Conservation (phyloP, 2,888 invertebrate species). For the Hartigia nigra region DNA sequence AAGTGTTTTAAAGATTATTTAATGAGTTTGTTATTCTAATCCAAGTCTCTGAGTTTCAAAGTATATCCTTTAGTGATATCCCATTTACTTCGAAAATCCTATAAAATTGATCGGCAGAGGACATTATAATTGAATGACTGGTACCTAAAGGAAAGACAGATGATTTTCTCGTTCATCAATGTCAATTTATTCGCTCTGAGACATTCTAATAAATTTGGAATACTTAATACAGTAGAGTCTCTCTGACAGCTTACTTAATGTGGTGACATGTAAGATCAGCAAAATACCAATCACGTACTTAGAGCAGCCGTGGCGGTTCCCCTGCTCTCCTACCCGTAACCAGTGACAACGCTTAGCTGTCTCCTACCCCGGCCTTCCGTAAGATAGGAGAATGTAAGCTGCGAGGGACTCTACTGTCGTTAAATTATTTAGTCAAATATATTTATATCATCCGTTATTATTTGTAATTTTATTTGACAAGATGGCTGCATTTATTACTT, state of each 20-base stretch:
- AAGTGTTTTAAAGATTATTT: neutral
- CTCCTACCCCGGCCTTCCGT: too few species aligned
- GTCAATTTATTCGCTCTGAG: neutral
- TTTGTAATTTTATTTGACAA: neutral
- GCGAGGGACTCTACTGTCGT: too few species aligned
- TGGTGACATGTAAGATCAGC: too few species aligned
- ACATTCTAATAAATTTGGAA: neutral
- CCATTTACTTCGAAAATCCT: neutral
- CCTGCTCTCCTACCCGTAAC: too few species aligned
- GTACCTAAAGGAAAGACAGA: neutral
- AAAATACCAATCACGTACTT: too few species aligned
- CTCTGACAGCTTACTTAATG: too few species aligned
- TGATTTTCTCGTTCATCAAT: neutral
- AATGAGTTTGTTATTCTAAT: neutral
- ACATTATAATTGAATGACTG: neutral
- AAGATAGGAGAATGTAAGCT: too few species aligned
- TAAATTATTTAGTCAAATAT: neutral
- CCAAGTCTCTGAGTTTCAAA: neutral
- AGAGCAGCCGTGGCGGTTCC: too few species aligned
- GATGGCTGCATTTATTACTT: slow-evolving; percentile 9
- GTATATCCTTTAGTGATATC: neutral
- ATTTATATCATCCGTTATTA: neutral
- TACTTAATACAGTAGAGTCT: too few species aligned
- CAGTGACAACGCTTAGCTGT: too few species aligned
- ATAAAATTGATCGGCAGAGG: neutral